Percentiles rank a stretch among this genome's conserved stretches.
phyloP scores from a whole-genome alignment of 2,888 invertebrate genomes.

The Athalia rosae region DNA sequence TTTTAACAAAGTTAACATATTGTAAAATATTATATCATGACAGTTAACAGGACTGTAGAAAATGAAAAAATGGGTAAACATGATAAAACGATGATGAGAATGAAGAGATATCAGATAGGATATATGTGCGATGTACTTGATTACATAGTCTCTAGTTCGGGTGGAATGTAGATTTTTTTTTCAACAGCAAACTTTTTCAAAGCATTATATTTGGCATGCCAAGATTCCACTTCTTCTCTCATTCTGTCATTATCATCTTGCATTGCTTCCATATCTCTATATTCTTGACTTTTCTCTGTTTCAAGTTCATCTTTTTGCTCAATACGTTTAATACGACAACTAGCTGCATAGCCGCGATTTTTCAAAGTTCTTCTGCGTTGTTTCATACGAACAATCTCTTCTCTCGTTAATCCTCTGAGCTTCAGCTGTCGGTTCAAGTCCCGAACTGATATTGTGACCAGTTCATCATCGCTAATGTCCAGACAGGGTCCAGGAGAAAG shows the following conservation, averaged over 20 bases:
- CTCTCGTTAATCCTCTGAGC: conserved; percentile 86
- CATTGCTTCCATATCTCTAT: conserved; percentile 86
- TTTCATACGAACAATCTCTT: conserved; percentile 93
- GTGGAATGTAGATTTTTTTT: conserved; percentile 85
- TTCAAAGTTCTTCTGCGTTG: conserved; percentile 93
- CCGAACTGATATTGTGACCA: conserved; percentile 91
- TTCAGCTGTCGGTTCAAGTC: conserved; percentile 92
- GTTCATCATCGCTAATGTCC: conserved; percentile 90
- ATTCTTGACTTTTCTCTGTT: conserved; percentile 84
- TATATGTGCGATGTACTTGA: conserved; percentile 10
- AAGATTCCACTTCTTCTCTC: conserved; percentile 82
- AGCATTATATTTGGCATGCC: conserved; percentile 86
- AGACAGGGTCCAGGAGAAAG: conserved; percentile 85
- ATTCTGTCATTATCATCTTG: conserved; percentile 84
- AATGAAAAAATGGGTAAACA: too few relatives aligned
- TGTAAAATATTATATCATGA: too few relatives aligned
- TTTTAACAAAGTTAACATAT: too few relatives aligned
- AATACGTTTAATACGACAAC: conserved; percentile 91
- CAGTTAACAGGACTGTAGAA: too few relatives aligned
- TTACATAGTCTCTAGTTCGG: conserved; percentile 77
- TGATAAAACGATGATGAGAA: background rate
- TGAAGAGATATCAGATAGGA: background rate
- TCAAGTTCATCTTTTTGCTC: conserved; percentile 93
- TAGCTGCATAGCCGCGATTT: conserved; percentile 94
- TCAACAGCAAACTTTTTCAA: conserved; percentile 86